Conservation (phyloP, 2,888 invertebrate genomes). For the Himalopsyche japonica region DNA sequence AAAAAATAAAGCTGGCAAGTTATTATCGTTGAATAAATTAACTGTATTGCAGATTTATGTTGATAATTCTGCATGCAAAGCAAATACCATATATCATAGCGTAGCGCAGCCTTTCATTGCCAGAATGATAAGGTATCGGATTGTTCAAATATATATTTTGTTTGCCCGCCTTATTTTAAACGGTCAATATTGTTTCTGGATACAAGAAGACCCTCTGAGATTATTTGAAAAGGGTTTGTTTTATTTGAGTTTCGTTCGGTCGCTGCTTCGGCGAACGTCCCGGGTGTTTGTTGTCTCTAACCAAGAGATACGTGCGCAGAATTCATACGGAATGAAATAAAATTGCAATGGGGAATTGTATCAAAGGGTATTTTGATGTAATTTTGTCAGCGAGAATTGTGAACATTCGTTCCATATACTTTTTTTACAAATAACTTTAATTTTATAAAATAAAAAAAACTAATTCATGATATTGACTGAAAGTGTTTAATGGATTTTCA, state of each 20-base stretch:
- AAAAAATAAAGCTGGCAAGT: no score
- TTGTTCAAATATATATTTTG: neutral
- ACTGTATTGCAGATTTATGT: neutral
- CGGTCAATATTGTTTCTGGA: neutral
- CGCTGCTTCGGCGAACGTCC: neutral
- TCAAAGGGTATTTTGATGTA: no score
- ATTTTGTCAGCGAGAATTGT: no score
- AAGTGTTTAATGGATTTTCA: no score
- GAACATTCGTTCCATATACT: no score
- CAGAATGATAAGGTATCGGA: neutral
- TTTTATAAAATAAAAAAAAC: no score
- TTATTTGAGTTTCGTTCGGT: neutral
- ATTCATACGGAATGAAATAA: neutral
- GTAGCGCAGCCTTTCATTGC: neutral
- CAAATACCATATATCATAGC: neutral
- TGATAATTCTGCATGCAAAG: neutral
- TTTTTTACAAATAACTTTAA: no score
- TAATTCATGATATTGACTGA: no score
- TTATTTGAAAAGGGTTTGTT: neutral
- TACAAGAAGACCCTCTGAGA: neutral
- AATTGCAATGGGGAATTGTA: no score
- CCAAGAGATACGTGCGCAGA: neutral
- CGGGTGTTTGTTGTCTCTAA: neutral
- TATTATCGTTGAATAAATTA: no score
- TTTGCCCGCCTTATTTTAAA: neutral